Conservation (phyloP, 2,113 vertebrate species). For the Stictonetta naevosa region DNA sequence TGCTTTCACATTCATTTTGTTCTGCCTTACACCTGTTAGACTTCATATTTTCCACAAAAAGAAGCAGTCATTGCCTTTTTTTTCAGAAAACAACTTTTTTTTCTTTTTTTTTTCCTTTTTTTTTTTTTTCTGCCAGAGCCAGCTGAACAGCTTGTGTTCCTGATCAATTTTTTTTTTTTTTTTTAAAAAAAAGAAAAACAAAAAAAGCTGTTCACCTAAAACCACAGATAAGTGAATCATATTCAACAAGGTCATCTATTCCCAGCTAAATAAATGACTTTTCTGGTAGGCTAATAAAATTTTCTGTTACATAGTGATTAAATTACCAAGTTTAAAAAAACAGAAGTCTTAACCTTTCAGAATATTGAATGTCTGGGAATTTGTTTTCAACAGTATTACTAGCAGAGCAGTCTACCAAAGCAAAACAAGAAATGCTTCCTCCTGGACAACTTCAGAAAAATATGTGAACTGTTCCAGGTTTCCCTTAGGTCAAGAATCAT, state of each 20-base stretch:
- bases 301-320: constrained; percentile 39
- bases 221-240: constrained; percentile 59
- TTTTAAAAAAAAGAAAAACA: too few species aligned
- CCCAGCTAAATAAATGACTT: constrained; percentile 62
- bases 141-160: constrained; percentile 37
- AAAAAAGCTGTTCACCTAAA: constrained; percentile 45
- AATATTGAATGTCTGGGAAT: constrained; percentile 42
- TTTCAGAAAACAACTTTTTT: neutral
- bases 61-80: neutral
- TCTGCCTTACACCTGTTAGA: constrained; percentile 42
- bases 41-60: constrained; percentile 40
- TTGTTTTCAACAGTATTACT: neutral
- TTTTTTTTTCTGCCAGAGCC: neutral
- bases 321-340: neutral
- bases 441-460: constrained; percentile 5
- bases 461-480: neutral
- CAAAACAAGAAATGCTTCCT: neutral
- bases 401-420: neutral
- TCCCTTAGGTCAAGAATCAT: neutral
- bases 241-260: constrained; percentile 37
- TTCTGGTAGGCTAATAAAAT: constrained; percentile 37
- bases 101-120: neutral
- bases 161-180: neutral
- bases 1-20: constrained; percentile 40
- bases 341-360: constrained; percentile 56